Evolutionary conservation across 2,113 vertebrate genomes (phyloP).

Genomic region (Mesitornis unicolor): DNA sequence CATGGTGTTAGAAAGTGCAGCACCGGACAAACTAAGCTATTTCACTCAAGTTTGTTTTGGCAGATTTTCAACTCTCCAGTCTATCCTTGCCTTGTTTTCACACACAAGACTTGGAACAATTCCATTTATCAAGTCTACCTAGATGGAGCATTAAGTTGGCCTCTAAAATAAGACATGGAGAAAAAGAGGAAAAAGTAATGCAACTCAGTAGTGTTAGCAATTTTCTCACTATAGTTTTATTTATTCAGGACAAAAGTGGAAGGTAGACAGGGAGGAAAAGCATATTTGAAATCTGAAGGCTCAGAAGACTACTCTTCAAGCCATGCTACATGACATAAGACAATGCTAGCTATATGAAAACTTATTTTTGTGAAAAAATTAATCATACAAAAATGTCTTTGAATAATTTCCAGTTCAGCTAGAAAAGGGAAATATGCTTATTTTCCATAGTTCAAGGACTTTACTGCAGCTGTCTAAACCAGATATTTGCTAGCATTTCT

Average conservation of each 20-base stretch:
- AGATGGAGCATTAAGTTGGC: background rate
- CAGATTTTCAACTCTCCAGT: background rate
- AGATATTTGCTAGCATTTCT: background rate
- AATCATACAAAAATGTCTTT: background rate
- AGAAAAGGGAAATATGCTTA: background rate
- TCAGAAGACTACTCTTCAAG: background rate
- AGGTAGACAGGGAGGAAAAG: fast-evolving
- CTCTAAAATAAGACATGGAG: background rate
- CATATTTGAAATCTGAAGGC: background rate
- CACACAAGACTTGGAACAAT: constrained; percentile 16
- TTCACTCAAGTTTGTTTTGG: constrained; percentile 1
- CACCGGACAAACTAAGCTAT: background rate
- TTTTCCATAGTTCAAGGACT: background rate
- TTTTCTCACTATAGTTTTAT: background rate
- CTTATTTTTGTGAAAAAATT: background rate
- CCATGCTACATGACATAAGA: background rate
- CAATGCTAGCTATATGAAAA: background rate
- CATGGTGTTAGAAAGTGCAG: background rate
- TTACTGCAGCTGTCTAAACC: background rate
- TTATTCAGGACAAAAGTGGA: background rate
- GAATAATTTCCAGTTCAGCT: background rate
- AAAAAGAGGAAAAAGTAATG: background rate
- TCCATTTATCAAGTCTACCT: constrained; percentile 17
- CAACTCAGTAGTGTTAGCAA: background rate
- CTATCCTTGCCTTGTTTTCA: constrained; percentile 3